phyloP scores from a whole-genome alignment of 1,140 invertebrate species.

The Adelges cooleyi region DNA sequence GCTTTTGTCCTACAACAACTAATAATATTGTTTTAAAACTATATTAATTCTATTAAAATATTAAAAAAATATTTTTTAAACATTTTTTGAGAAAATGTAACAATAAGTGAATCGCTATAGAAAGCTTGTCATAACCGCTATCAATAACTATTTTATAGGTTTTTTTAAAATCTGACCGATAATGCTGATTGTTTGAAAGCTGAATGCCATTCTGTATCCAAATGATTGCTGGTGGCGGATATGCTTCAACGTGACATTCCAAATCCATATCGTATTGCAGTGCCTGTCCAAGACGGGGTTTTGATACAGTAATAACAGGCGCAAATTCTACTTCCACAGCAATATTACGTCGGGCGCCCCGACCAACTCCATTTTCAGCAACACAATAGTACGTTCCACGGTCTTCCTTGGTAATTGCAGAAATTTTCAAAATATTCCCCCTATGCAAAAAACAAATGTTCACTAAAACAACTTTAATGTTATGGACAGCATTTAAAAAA shows the following conservation, averaged over 20 bases:
- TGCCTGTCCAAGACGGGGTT: conserved; percentile 70
- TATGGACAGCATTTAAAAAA: too few relatives aligned
- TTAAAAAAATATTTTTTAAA: too few relatives aligned
- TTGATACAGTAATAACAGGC: conserved; percentile 68
- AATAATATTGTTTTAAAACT: too few relatives aligned
- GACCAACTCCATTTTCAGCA: conserved; percentile 79
- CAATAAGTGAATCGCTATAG: too few relatives aligned
- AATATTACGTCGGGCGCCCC: conserved; percentile 69
- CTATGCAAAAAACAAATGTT: conserved; percentile 43
- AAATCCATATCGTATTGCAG: conserved; percentile 85
- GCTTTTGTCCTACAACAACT: too few relatives aligned
- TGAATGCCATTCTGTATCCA: conserved; percentile 74
- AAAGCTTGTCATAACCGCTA: too few relatives aligned
- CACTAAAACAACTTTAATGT: neutral
- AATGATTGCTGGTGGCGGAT: conserved; percentile 72
- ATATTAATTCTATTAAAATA: too few relatives aligned
- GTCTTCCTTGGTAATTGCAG: conserved; percentile 69
- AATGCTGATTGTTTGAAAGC: conserved; percentile 76
- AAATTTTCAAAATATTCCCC: conserved; percentile 71
- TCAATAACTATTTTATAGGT: neutral
- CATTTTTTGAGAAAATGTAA: too few relatives aligned
- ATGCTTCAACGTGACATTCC: conserved; percentile 83
- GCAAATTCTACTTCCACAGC: conserved; percentile 80
- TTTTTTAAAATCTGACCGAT: conserved; percentile 41
- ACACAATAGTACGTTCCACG: conserved; percentile 87